A percentile compares a stretch with the other conserved stretches of the same genome.
phyloP scores from a whole-genome alignment of 2,113 vertebrate genomes.

The Ctenodactylus gundi region DNA sequence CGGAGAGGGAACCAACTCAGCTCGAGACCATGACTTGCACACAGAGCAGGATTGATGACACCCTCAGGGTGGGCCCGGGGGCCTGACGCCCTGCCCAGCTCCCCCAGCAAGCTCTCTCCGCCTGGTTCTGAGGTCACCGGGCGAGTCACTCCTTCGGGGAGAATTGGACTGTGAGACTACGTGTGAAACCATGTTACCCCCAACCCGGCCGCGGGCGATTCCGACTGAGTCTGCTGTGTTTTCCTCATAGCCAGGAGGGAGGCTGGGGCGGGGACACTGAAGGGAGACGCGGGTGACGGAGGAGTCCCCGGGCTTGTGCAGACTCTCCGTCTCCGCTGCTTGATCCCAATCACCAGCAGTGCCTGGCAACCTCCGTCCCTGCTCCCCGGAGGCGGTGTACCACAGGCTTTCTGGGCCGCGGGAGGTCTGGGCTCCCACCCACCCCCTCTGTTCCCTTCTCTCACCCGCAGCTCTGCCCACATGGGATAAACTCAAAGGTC shows the following conservation, averaged over 20 bases:
- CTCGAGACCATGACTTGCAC: background rate
- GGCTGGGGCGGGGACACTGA: too few species aligned
- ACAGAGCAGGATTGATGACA: background rate
- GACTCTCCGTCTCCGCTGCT: too few species aligned
- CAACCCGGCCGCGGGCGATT: background rate
- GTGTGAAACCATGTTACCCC: background rate
- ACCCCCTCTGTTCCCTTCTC: background rate
- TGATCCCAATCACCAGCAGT: background rate
- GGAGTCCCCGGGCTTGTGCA: too few species aligned
- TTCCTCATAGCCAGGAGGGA: background rate
- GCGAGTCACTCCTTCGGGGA: background rate
- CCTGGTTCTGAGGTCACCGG: accelerated
- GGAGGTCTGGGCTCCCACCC: background rate
- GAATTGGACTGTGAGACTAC: background rate
- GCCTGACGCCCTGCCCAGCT: too few species aligned
- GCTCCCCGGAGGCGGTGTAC: background rate
- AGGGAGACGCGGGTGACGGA: too few species aligned
- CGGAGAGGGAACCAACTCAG: background rate
- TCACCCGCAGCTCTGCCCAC: background rate
- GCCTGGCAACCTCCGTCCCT: background rate
- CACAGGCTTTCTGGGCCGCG: background rate
- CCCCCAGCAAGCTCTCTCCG: too few species aligned
- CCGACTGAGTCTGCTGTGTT: background rate
- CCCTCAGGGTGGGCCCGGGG: background rate
- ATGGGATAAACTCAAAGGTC: conserved; percentile 10